Evolutionary conservation across 2,797 vertebrate genomes (phyloP).

Genomic region (Poeciliopsis paucimaculata): DNA sequence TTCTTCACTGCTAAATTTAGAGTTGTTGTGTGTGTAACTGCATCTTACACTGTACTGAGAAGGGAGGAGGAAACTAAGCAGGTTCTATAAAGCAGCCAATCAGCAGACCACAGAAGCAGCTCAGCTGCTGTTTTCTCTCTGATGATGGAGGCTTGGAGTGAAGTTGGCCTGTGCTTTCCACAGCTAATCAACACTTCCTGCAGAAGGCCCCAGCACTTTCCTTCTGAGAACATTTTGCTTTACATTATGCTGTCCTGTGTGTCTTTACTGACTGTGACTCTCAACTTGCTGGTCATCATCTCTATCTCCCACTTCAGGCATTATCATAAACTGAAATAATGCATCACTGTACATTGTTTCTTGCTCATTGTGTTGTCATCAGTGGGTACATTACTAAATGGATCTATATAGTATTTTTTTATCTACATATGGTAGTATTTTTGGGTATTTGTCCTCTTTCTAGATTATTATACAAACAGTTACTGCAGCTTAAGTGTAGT

Average conservation of each 20-base stretch:
- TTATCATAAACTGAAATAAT: not conserved
- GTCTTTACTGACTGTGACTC: constrained; percentile 40
- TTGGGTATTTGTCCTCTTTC: too few relatives aligned
- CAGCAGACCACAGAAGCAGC: too few relatives aligned
- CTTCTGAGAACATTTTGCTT: constrained; percentile 28
- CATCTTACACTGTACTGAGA: too few relatives aligned
- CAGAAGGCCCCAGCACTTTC: constrained; percentile 8
- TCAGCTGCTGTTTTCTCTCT: not conserved
- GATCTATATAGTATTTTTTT: too few relatives aligned
- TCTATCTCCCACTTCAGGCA: constrained; percentile 58
- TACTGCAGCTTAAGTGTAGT: too few relatives aligned
- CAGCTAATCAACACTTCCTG: constrained; percentile 28
- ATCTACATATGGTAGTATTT: too few relatives aligned
- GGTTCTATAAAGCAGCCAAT: not conserved
- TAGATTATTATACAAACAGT: too few relatives aligned
- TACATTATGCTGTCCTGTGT: constrained; percentile 52
- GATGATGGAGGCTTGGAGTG: not conserved
- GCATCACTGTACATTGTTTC: not conserved
- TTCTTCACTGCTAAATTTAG: too few relatives aligned
- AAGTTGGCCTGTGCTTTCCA: not conserved
- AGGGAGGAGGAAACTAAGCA: not conserved
- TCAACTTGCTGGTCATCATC: constrained; percentile 60
- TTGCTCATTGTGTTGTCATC: not conserved
- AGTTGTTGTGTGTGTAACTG: too few relatives aligned
- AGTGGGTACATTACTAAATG: not conserved